Evolutionary conservation across 2,797 vertebrate genomes (phyloP), one percentile per base, ranked within the genome.

Genomic region (Varecia variegata): DNA sequence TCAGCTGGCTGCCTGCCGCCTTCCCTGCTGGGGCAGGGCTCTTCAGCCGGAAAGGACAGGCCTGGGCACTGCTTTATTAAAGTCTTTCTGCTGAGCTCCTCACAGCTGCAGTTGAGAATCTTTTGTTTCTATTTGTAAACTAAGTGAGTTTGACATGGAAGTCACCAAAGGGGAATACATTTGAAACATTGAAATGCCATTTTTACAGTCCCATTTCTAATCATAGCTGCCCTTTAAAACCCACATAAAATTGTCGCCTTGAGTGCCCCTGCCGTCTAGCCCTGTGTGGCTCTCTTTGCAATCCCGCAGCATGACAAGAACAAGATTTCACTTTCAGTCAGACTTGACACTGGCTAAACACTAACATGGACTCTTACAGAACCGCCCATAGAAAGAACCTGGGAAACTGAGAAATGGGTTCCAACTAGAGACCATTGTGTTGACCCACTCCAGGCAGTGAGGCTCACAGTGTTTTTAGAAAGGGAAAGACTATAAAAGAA

Each of bases 111-210:
- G 15, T 14, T 65, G 68, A 30, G 47, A 54, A 30, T 94, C 30
- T 93, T 94, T 88, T 89, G 62, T 93, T 95, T 86, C 17, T 86
- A 60, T 93, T 95, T 97, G 82, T 95, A 94, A 94, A 80, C 73
- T 91, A 96, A 96, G 62, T 87, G 85, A 38, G 40, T 92, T 58
- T 86, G 93, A 93, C 93, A 43, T 2, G 32, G 56, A 80, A 65
- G 86, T 91, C 86, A 65, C 45, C 60, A 23, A 47, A 62, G 52
- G 43, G 58, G 27, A 85, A 82, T 60, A 50, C n/a, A 91, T 91
- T 71, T 88, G 82, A 56, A 96, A 86, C 20, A 35, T 0, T 68
- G 88, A 95, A 94, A 96, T 96, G 86, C 20, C 62, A 81, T 77
- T 86, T 95, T 96, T 87, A 88, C 30, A 79, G 88, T 76, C 74